Percentiles rank a stretch among this genome's conserved stretches.
phyloP scores from a whole-genome alignment of 2,113 vertebrate species.

The Oryzias melastigma region DNA sequence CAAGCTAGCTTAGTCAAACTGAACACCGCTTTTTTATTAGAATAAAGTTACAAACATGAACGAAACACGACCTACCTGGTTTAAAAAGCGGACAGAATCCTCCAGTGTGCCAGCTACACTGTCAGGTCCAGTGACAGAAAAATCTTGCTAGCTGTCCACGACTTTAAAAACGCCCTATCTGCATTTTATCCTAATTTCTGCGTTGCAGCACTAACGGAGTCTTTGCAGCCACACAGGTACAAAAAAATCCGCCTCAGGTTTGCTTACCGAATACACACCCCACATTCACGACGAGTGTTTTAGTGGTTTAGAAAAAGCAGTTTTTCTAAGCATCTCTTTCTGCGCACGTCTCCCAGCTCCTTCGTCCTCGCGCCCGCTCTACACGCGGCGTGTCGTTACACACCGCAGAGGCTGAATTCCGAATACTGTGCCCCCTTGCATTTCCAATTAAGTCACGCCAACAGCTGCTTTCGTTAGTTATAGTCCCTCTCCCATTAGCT shows the following conservation, averaged over 20 bases:
- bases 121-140: constrained; percentile 14
- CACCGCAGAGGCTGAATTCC: constrained; percentile 10
- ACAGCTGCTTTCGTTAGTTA: constrained; percentile 32
- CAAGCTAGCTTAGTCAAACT: no score
- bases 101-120: constrained; percentile 9
- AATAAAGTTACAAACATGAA: neutral
- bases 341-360: constrained; percentile 13
- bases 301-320: neutral
- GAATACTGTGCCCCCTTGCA: neutral
- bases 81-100: constrained; percentile 6
- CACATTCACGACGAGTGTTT: neutral
- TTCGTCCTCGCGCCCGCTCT: constrained; percentile 11
- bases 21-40: no score
- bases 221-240: neutral
- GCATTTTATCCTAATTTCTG: constrained; percentile 28
- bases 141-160: constrained; percentile 26
- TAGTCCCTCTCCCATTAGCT: constrained; percentile 9
- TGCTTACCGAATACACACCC: neutral
- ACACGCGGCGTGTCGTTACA: constrained; percentile 18
- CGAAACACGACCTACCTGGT: constrained; percentile 38
- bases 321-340: constrained; percentile 33
- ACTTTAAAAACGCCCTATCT: constrained; percentile 54
- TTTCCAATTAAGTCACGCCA: constrained; percentile 11
- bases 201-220: neutral
- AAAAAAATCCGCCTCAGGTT: neutral